Evolutionary conservation across 2,888 invertebrate genomes (phyloP).

Genomic region (Tinea pellionella): DNA sequence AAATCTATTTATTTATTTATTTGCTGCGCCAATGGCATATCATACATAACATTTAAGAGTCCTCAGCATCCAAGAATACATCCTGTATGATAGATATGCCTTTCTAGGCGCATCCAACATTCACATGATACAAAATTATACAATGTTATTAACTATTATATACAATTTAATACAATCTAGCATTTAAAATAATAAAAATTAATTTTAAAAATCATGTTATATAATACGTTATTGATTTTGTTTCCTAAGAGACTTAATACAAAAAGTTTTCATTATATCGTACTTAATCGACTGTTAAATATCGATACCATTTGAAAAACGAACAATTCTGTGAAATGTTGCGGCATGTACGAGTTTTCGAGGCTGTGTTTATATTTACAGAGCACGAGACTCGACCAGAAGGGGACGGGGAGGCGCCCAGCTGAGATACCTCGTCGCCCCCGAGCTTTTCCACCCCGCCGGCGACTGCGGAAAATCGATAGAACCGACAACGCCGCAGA

Average conservation of each 20-base stretch:
- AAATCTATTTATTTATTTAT: no score
- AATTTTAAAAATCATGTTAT: no score
- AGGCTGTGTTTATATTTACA: conserved; percentile 65
- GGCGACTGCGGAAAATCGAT: conserved; percentile 61
- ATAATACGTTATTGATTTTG: no score
- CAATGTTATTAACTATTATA: no score
- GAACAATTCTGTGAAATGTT: conserved; percentile 4
- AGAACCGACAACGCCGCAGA: conserved; percentile 46
- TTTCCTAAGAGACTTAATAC: not conserved
- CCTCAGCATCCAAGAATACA: no score
- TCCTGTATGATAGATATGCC: no score
- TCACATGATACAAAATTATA: no score
- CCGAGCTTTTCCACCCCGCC: conserved; percentile 22
- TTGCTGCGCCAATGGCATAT: no score
- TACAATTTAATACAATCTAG: no score
- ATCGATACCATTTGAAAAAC: not conserved
- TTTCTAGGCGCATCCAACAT: no score
- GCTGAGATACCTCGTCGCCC: conserved; percentile 42
- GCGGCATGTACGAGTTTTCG: conserved; percentile 15
- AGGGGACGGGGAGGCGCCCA: conserved; percentile 38
- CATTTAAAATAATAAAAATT: no score
- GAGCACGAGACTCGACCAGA: conserved; percentile 24
- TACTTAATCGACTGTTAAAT: not conserved
- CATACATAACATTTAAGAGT: no score
- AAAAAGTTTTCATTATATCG: not conserved